Evolutionary conservation across 2,888 invertebrate species (phyloP), one percentile per base, ranked within the genome.

Genomic region (Ganaspis brasiliensis): DNA sequence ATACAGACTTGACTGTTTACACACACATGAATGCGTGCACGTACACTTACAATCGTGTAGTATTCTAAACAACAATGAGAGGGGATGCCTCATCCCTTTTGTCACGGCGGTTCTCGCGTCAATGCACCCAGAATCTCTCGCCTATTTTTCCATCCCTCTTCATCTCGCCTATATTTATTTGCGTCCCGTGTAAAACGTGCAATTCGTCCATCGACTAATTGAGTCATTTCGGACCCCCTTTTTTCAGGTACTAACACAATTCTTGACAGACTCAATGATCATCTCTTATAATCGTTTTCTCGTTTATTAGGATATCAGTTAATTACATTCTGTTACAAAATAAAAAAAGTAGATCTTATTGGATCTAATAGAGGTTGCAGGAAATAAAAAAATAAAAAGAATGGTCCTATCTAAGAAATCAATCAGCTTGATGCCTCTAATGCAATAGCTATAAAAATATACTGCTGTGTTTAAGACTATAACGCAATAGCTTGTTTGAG

Each of bases 81-180:
- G 81, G 85, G 87, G 89, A 90, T 89, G 91, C 90, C 90, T 90
- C 91, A 91, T 89, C 90, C 88, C 89, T 89, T 89, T 91, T 91
- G 91, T 91, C 85, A 89, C 84, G 87, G 90, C 78, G 90, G 90
- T 89, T 91, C 91, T 88, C 91, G 91, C 91, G 91, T 91, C 91
- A 91, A 89, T 91, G 91, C 91, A 81, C 89, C 87, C 87, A 81
- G 84, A 88, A 86, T 87, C 87, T 87, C 85, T 79, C 81, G 73
- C 72, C 73, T 81, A 82, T 81, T 78, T 84, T 82, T 79, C 73
- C 78, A 72, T 78, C 59, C 73, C 77, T 78, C 81, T 80, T 77
- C 79, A 76, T 81, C 78, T 77, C 70, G 55, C 59, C 67, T 49
- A 75, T 73, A 57, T 55, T 31, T 76, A 56, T 71, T 56, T 56